Conservation (phyloP, 2,113 vertebrate genomes). For the Percopsis transmontana region DNA sequence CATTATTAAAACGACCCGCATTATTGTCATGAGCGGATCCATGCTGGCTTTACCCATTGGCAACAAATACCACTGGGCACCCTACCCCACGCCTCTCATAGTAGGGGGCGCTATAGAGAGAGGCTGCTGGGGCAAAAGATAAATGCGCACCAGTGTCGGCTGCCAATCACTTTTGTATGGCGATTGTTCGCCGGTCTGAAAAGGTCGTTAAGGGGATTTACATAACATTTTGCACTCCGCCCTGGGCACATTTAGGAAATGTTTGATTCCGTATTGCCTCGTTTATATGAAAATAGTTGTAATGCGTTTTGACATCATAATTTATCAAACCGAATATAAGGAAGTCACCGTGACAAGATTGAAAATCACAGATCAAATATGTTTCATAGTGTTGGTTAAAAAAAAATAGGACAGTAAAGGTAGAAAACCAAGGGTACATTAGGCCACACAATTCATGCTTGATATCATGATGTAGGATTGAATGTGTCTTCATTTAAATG, state of each 20-base stretch:
- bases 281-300: slow-evolving; percentile 26
- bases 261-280: slow-evolving; percentile 51
- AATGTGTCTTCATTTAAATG: too few relatives aligned
- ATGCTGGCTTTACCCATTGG: slow-evolving; percentile 74
- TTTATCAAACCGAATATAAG: slow-evolving; percentile 21
- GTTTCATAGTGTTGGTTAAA: not conserved
- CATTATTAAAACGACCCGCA: slow-evolving; percentile 73
- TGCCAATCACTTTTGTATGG: slow-evolving; percentile 80
- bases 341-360: not conserved
- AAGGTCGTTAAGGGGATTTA: slow-evolving; percentile 81
- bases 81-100: slow-evolving; percentile 80
- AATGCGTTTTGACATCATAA: slow-evolving; percentile 30
- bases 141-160: slow-evolving; percentile 76
- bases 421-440: not conserved
- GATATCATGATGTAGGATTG: too few relatives aligned
- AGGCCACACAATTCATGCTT: not conserved
- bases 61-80: slow-evolving; percentile 76
- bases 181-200: slow-evolving; percentile 70
- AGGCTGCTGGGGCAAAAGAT: slow-evolving; percentile 73
- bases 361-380: not conserved
- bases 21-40: slow-evolving; percentile 74
- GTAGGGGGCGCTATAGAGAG: slow-evolving; percentile 80
- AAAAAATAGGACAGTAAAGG: not conserved
- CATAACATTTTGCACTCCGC: slow-evolving; percentile 78
- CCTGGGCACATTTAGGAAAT: slow-evolving; percentile 55